These are phyloP conservation scores for Ommatoiulus sabulosus DNA, from an alignment of 2,888 invertebrate genomes.

Conservation along the genomic window DNA sequence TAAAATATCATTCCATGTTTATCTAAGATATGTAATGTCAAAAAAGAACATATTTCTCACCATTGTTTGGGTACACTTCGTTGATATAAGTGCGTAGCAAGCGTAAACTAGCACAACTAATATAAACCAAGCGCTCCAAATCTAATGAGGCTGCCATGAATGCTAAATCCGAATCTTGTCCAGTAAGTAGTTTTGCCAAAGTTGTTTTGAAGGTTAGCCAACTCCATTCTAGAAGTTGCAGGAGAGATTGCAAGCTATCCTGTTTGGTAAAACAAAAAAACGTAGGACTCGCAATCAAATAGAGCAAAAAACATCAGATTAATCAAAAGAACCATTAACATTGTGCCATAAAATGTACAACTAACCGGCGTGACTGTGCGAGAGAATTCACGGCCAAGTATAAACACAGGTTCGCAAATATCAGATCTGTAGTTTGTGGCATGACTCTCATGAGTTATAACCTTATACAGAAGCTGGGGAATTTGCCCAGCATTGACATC, in stretches of 20 bases:
- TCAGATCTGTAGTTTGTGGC: conserved; percentile 72
- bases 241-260: conserved; percentile 80
- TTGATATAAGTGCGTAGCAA: conserved; percentile 87
- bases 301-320: too few relatives aligned
- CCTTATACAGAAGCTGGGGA: conserved; percentile 85
- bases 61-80: conserved; percentile 87
- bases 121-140: conserved; percentile 86
- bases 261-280: conserved; percentile 61
- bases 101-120: conserved; percentile 84
- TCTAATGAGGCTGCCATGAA: conserved; percentile 72
- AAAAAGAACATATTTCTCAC: conserved; percentile 64
- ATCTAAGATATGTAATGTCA: not conserved
- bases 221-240: conserved; percentile 89
- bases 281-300: not conserved
- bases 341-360: conserved; percentile 3
- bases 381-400: conserved; percentile 87
- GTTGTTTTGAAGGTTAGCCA: conserved; percentile 88
- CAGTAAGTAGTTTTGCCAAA: conserved; percentile 71
- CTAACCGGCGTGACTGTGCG: conserved; percentile 81
- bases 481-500: conserved; percentile 98
- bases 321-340: not conserved
- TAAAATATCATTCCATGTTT: not conserved
- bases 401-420: conserved; percentile 81
- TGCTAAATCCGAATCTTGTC: conserved; percentile 60
- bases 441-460: conserved; percentile 77